Evolutionary conservation across 2,797 vertebrate genomes (phyloP).

Genomic region (Muraenolepis orangiensis): DNA sequence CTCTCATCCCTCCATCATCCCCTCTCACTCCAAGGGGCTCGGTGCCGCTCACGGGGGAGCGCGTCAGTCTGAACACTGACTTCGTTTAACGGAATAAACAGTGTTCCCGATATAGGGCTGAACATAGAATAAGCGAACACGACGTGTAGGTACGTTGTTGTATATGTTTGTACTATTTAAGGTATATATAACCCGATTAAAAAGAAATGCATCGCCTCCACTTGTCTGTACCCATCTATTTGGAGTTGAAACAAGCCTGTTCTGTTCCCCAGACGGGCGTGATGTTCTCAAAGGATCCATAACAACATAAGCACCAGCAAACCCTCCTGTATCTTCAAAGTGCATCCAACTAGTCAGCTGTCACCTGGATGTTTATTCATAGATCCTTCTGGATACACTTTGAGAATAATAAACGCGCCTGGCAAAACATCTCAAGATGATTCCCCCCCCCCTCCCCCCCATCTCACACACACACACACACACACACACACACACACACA

Average conservation of each 20-base stretch:
- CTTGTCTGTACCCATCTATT: background rate
- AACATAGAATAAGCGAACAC: no score
- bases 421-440: slow-evolving; percentile 59
- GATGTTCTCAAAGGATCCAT: slow-evolving; percentile 16
- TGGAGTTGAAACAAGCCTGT: background rate
- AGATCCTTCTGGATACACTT: slow-evolving; percentile 61
- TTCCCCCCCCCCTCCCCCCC: slow-evolving; percentile 41
- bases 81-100: no score
- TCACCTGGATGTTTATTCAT: slow-evolving; percentile 70
- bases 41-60: no score
- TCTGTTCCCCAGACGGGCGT: slow-evolving; percentile 6
- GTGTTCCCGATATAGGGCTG: no score
- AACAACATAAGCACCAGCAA: slow-evolving; percentile 32
- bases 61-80: no score
- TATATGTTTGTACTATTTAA: no score
- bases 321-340: slow-evolving; percentile 58
- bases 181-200: no score
- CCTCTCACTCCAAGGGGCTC: no score
- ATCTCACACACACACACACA: no score
- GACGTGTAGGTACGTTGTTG: no score
- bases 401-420: slow-evolving; percentile 55
- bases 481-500: no score
- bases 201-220: background rate
- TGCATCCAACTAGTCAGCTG: slow-evolving; percentile 51
- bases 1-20: no score